A percentile compares a stretch with the other conserved stretches of the same genome.
Evolutionary conservation across 2,797 vertebrate genomes (phyloP).

Genomic region (Paguma larvata): DNA sequence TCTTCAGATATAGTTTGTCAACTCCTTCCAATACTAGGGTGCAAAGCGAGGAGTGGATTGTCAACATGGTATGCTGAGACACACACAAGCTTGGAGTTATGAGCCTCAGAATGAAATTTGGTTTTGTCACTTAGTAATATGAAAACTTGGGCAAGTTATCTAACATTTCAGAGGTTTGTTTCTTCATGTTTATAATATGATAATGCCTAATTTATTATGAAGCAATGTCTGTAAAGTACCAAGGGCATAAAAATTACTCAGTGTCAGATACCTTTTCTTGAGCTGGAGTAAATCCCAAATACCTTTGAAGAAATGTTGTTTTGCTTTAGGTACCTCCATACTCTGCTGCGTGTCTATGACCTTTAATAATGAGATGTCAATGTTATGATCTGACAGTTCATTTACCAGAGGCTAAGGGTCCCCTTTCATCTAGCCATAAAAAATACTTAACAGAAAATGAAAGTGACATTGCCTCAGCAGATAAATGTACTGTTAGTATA

Average conservation of each 20-base stretch:
- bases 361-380: conserved; percentile 24
- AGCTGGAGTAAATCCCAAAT: neutral
- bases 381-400: conserved; percentile 5
- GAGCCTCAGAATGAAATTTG: neutral
- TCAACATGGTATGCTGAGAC: neutral
- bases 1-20: neutral
- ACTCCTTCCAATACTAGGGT: neutral
- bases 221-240: neutral
- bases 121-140: neutral
- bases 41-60: neutral
- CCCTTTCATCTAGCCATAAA: conserved; percentile 33
- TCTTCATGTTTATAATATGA: neutral
- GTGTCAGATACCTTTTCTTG: conserved; percentile 5
- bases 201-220: neutral
- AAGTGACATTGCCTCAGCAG: neutral
- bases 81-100: neutral
- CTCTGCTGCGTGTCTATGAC: neutral
- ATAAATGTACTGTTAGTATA: neutral
- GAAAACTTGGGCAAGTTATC: neutral
- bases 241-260: neutral
- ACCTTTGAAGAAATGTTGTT: conserved; percentile 29
- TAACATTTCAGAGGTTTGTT: neutral
- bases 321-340: neutral
- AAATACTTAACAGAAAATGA: neutral
- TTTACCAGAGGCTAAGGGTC: neutral